Percentiles rank a stretch among this genome's conserved stretches.
Evolutionary conservation across 2,888 invertebrate genomes (phyloP).

Genomic region (Minunthozetes semirufus): DNA sequence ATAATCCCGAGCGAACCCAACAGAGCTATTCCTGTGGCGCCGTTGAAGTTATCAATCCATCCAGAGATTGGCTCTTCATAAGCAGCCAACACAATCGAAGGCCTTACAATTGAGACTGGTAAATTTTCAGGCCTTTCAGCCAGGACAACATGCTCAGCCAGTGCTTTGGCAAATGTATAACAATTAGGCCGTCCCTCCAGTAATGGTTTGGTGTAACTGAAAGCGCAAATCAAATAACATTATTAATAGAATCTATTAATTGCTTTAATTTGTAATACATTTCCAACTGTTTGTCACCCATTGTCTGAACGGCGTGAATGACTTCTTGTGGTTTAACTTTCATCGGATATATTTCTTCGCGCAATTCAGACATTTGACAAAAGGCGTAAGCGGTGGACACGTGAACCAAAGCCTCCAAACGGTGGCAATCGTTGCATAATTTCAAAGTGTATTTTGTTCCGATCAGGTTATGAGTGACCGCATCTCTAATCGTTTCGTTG

Average conservation of each 20-base stretch:
- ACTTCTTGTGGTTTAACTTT: constrained; percentile 62
- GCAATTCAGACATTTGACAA: constrained; percentile 63
- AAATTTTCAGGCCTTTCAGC: constrained; percentile 48
- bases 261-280: too few relatives aligned
- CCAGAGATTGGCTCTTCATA: constrained; percentile 46
- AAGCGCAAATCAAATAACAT: not conserved
- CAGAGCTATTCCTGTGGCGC: constrained; percentile 47
- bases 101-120: constrained; percentile 52
- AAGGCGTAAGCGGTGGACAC: constrained; percentile 83
- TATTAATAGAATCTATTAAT: not conserved
- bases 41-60: constrained; percentile 51
- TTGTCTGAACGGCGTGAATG: constrained; percentile 53
- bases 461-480: constrained; percentile 47
- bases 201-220: constrained; percentile 49
- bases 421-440: constrained; percentile 46
- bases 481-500: constrained; percentile 50
- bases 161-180: constrained; percentile 54
- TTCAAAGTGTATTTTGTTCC: constrained; percentile 47
- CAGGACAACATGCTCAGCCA: constrained; percentile 51
- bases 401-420: constrained; percentile 56
- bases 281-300: constrained; percentile 52
- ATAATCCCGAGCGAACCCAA: constrained; percentile 34
- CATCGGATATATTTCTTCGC: constrained; percentile 66
- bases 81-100: constrained; percentile 52
- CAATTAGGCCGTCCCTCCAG: constrained; percentile 51